Base-by-base conservation (phyloP, 2,797 vertebrate genomes). In the Buceros bicornis region DNA sequence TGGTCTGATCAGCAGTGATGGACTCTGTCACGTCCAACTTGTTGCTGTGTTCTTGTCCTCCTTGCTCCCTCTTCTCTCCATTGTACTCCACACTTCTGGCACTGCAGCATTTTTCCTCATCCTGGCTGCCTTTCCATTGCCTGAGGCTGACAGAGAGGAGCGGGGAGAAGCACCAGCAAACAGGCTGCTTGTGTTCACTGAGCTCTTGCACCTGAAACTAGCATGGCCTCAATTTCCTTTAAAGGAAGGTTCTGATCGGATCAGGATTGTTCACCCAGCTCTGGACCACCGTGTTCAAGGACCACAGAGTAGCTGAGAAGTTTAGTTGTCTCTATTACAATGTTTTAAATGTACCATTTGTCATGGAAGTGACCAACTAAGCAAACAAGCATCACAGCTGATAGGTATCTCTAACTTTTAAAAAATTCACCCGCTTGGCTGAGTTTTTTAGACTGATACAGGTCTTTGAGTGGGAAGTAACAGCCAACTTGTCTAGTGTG, bases 231-330 rank as follows among this genome's bases (percentile, higher is more conserved):
- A 64, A 19, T 37, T 64, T 50, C 53, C 25, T 33, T 18, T 40
- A 25, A 51, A 43, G 50, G 48, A 56, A 81, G 29, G 25, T 67
- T 11, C 67, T 69, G 67, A 22, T 53, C 22, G 53, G 18, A 25
- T 21, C 31, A 67, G 73, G 45, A 18, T 8, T 84, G 17, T 35
- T 16, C 6, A 60, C 24, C n/a, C 42, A 60, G 42, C 35, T 74
- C 65, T 60, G 12, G 2, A n/a, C 13, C 35, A 3, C 0, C 16
- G 0, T 6, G 8, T 28, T 37, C 17, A 10, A 8, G 54, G 71
- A 48, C 19, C 28, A 42, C 25, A 19, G 58, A 56, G 31, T 25
- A 70, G 13, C 1, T 54, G 22, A 28, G 33, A 79, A 62, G 24
- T 42, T 87, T 25, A 26, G 6, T 20, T 84, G 8, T 60, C 53